Base-by-base conservation (phyloP, 2,797 vertebrate genomes). In the Rachycentron canadum region DNA sequence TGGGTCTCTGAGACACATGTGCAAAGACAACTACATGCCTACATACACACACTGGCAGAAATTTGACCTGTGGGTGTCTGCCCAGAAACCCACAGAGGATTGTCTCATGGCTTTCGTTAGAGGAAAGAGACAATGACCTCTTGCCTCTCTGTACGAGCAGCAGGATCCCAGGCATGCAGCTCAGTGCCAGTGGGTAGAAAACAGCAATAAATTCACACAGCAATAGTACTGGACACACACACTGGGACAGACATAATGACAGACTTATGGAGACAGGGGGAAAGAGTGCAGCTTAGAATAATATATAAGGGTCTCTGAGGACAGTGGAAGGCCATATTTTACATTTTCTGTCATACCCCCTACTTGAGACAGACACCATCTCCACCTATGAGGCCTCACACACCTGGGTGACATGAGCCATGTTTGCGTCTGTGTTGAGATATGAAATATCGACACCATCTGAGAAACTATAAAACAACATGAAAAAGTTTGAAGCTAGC, bases 301-400 rank as follows among this genome's bases (percentile, higher is more conserved):
- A 82, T 85, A 81, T 73, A 63, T 34, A 53, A 70, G 25, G 30
- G 7, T 50, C 52, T 79, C n/a, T 13, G 38, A 63, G n/a, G 75
- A 80, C 49, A 74, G 47, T 21, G 47, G 56, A 61, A 73, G 57
- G 73, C 59, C 69, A 74, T 78, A 52, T 84, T 89, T 80, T 47
- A 83, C 30, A 76, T 88, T 81, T 63, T 53, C 38, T 1, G 25
- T 81, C 79, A 79, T 21, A 32, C 43, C 71, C 47, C 12, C 3
- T 17, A 41, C 67, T 65, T 32, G 36, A 80, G 43, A 73, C 30
- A 61, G 23, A 73, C 16, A n/a, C 5, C 23, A 4, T 68, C 25
- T 70, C 67, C 25, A 59, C 74, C 58, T 23, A 32, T 25, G 41
- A 45, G 71, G 61, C 40, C 34, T 23, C 26, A 72, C 57, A 73